Evolutionary conservation across 1,140 invertebrate genomes (phyloP).

Genomic region (Calliphora vicina): DNA sequence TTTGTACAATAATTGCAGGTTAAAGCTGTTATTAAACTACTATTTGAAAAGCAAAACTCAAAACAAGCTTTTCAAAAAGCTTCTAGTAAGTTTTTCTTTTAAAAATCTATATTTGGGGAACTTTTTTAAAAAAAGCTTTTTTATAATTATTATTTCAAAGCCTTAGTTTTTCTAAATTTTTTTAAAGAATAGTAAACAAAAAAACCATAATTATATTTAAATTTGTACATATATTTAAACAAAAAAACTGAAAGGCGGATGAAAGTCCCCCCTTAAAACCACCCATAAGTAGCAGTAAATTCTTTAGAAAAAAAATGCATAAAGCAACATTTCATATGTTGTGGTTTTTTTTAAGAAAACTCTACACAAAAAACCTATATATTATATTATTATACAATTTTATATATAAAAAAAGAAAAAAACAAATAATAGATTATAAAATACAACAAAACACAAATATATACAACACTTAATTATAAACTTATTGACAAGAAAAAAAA

Average conservation of each 20-base stretch:
- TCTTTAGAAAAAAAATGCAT: conserved; percentile 36
- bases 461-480: conserved; percentile 22
- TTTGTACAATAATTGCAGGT: no score
- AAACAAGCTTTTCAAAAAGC: background rate
- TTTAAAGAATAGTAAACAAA: conserved; percentile 17
- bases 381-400: conserved; percentile 36
- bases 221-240: conserved; percentile 41
- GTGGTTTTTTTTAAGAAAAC: conserved; percentile 37
- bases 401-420: conserved; percentile 27
- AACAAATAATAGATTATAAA: conserved; percentile 23
- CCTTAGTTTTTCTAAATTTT: no score
- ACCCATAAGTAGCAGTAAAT: conserved; percentile 39
- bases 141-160: background rate
- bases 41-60: background rate
- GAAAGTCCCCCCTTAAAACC: conserved; percentile 56
- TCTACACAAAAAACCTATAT: conserved; percentile 27
- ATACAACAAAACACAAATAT: background rate
- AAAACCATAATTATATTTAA: conserved; percentile 13
- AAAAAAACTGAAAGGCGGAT: conserved; percentile 50
- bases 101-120: background rate
- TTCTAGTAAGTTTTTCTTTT: background rate
- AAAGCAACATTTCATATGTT: conserved; percentile 49
- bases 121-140: background rate
- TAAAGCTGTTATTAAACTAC: no score
- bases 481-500: conserved; percentile 10